phyloP scores from a whole-genome alignment of 2,113 vertebrate genomes.

The Capra hircus region DNA sequence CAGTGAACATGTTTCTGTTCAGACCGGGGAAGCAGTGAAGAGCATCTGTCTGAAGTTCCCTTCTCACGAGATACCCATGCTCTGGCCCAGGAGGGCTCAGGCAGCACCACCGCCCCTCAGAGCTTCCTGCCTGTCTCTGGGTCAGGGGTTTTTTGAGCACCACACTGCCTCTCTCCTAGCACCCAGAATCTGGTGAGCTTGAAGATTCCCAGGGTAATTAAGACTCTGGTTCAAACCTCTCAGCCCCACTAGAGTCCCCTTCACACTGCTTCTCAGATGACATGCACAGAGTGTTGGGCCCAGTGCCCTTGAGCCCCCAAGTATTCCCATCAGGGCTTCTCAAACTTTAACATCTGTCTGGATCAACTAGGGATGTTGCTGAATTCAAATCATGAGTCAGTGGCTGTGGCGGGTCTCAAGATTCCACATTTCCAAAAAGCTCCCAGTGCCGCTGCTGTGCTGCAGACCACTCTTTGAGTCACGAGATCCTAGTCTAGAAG shows the following conservation, averaged over 20 bases:
- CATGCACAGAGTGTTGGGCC: neutral
- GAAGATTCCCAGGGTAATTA: neutral
- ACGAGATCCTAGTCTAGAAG: neutral
- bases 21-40: neutral
- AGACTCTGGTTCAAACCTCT: neutral
- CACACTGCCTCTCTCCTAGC: neutral
- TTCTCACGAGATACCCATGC: fast-evolving
- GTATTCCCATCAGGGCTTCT: neutral
- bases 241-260: neutral
- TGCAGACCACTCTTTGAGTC: neutral
- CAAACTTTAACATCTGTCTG: neutral
- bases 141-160: neutral
- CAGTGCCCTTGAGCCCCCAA: neutral
- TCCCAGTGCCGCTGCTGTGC: neutral
- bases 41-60: neutral
- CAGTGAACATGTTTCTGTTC: neutral
- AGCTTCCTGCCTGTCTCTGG: neutral
- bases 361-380: neutral
- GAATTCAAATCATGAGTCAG: neutral
- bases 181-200: neutral
- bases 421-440: neutral
- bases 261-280: neutral
- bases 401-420: neutral
- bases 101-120: neutral
- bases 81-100: neutral